These are phyloP conservation scores for Anguilla rostrata DNA, from an alignment of 2,113 vertebrate species.

Conservation along the genomic window DNA sequence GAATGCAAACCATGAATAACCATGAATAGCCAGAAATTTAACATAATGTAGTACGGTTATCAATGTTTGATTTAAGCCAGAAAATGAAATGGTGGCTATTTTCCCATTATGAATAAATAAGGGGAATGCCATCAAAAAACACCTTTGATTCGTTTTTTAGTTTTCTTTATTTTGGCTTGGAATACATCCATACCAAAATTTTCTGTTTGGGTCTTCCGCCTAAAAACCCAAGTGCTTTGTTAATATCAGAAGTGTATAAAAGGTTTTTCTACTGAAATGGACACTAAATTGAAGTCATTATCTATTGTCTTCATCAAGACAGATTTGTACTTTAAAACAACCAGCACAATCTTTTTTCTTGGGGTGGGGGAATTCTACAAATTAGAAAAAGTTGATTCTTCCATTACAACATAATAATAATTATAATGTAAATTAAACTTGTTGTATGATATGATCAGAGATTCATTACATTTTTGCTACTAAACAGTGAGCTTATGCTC, in stretches of 20 bases:
- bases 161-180: neutral
- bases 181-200: neutral
- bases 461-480: no score
- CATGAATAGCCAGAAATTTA: neutral
- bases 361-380: no score
- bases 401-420: no score
- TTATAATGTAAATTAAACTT: no score
- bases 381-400: no score
- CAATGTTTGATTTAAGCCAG: neutral
- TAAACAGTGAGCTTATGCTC: no score
- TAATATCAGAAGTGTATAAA: neutral
- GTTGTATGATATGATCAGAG: no score
- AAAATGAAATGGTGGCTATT: neutral
- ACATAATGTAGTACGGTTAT: neutral
- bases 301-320: neutral
- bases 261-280: neutral
- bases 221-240: neutral
- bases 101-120: neutral
- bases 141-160: neutral
- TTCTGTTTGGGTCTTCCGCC: neutral
- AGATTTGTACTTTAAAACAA: neutral
- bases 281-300: neutral
- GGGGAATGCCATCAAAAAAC: neutral
- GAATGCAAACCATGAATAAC: neutral
- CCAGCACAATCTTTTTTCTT: neutral